Evolutionary conservation across 2,113 vertebrate genomes (phyloP).

Genomic region (Athene cunicularia): DNA sequence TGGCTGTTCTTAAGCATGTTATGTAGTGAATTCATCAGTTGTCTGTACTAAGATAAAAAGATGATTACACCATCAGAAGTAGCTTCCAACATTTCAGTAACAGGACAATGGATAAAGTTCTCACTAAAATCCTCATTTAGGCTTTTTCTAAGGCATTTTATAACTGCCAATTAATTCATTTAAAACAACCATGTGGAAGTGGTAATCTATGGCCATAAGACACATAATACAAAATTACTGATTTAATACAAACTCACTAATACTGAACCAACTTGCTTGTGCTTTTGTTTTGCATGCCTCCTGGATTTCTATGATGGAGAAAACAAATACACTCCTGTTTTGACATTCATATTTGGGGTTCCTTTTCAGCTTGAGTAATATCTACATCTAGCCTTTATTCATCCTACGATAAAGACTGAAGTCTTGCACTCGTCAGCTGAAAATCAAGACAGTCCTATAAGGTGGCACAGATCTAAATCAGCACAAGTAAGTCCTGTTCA

Average conservation of each 20-base stretch:
- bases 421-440: neutral
- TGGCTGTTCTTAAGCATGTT: neutral
- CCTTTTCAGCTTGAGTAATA: neutral
- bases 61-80: neutral
- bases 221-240: neutral
- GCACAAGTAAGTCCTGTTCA: neutral
- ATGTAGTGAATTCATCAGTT: neutral
- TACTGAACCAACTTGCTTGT: neutral
- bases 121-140: neutral
- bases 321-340: neutral
- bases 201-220: neutral
- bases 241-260: neutral
- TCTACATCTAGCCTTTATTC: neutral
- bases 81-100: neutral
- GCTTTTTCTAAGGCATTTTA: neutral
- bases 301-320: neutral
- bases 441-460: neutral
- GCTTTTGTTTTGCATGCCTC: neutral
- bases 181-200: neutral
- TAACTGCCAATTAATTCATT: neutral
- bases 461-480: fast-evolving
- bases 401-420: neutral
- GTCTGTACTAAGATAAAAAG: neutral
- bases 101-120: neutral
- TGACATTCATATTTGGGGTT: neutral